Evolutionary conservation across 2,888 invertebrate genomes (phyloP).

Genomic region (Petrophora chlorosata): DNA sequence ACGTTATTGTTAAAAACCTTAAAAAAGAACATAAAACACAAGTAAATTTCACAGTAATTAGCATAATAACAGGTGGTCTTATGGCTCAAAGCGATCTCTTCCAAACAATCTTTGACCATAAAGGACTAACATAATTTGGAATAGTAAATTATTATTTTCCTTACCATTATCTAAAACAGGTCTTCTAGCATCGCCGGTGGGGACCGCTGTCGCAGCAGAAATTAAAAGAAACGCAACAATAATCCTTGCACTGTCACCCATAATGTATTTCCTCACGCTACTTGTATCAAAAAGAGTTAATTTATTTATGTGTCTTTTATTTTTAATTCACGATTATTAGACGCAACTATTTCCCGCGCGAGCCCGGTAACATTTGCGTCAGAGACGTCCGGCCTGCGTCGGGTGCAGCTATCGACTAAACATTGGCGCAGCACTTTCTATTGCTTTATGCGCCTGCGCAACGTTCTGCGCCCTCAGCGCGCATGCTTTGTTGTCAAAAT

Average conservation of each 20-base stretch:
- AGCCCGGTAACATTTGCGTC: conserved; percentile 77
- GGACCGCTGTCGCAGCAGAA: conserved; percentile 66
- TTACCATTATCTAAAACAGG: conserved; percentile 61
- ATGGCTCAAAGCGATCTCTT: too few relatives aligned
- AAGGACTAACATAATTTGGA: too few relatives aligned
- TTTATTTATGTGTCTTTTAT: conserved; percentile 15
- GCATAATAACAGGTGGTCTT: too few relatives aligned
- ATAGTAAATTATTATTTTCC: conserved; percentile 33
- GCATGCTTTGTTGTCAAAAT: conserved; percentile 40
- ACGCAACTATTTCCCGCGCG: conserved; percentile 80
- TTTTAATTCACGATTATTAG: conserved; percentile 51
- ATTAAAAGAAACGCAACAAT: conserved; percentile 65
- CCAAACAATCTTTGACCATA: too few relatives aligned
- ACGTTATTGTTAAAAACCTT: too few relatives aligned
- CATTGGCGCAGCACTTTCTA: conserved; percentile 73
- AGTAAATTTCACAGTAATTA: too few relatives aligned
- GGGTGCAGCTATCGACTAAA: conserved; percentile 71
- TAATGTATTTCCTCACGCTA: conserved; percentile 55
- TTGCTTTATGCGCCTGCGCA: conserved; percentile 70
- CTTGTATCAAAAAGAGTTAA: conserved; percentile 34
- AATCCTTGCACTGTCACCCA: conserved; percentile 79
- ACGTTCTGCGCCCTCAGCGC: conserved; percentile 50
- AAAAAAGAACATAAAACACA: too few relatives aligned
- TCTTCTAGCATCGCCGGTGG: conserved; percentile 60
- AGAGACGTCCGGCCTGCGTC: conserved; percentile 58